phyloP scores from a whole-genome alignment of 2,113 vertebrate species.

The Coptodon rendalli region DNA sequence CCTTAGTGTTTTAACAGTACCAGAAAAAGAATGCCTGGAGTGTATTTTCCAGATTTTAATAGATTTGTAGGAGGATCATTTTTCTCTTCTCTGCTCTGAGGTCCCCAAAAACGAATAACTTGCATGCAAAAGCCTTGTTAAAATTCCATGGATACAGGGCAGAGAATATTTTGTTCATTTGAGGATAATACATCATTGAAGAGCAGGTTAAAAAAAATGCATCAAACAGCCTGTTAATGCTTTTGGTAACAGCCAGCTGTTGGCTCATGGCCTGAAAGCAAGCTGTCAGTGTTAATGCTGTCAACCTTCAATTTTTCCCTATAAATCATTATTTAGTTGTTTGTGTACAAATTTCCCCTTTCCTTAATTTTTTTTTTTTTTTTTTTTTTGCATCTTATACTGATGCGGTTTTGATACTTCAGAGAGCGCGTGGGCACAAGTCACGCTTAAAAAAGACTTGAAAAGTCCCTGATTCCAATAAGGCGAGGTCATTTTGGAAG shows the following conservation, averaged over 20 bases:
- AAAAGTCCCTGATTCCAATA: background rate
- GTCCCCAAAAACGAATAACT: background rate
- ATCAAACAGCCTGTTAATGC: background rate
- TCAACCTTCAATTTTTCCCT: background rate
- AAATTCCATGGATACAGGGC: background rate
- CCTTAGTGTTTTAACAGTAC: background rate
- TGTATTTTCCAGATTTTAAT: background rate
- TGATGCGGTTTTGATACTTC: background rate
- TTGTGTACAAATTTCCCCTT: background rate
- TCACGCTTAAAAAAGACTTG: background rate
- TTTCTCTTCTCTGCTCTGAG: background rate
- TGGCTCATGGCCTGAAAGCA: background rate
- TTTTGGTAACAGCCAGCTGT: background rate
- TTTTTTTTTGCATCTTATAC: background rate
- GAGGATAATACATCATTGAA: background rate
- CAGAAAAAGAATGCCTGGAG: background rate
- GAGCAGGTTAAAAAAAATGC: background rate
- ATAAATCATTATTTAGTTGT: background rate
- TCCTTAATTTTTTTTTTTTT: rapidly evolving
- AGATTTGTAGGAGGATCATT: background rate
- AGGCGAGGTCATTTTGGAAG: background rate
- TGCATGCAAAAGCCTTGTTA: background rate
- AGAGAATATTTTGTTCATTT: background rate
- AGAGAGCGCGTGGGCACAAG: background rate
- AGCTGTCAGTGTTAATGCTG: background rate